Evolutionary conservation across 1,140 invertebrate genomes (phyloP).

Genomic region (Drosophila sulfurigaster): DNA sequence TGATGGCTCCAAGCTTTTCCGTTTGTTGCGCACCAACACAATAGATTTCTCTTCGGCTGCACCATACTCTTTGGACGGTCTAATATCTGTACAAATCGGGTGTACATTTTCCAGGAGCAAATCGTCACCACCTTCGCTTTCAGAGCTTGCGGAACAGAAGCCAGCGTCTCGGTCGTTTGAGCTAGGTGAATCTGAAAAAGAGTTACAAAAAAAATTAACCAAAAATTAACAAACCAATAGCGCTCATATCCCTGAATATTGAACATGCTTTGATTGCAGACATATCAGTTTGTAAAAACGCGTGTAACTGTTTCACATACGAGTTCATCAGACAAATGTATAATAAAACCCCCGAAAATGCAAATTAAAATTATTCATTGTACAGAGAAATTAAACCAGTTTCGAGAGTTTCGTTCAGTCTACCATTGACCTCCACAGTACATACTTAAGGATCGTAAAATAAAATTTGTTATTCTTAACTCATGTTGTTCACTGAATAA

Average conservation of each 20-base stretch:
- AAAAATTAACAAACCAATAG: neutral
- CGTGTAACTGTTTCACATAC: slow-evolving; percentile 35
- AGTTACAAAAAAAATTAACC: too few species aligned
- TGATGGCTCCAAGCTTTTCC: slow-evolving; percentile 90
- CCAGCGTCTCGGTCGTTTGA: slow-evolving; percentile 88
- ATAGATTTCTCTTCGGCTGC: slow-evolving; percentile 88
- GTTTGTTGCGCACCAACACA: slow-evolving; percentile 88
- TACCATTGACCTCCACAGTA: slow-evolving; percentile 66
- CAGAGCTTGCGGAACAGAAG: slow-evolving; percentile 88
- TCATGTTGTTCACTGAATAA: slow-evolving; percentile 40
- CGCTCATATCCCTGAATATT: neutral
- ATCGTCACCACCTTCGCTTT: slow-evolving; percentile 87
- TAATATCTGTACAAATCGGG: slow-evolving; percentile 74
- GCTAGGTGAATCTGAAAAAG: slow-evolving; percentile 80
- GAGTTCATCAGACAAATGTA: neutral
- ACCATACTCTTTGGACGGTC: slow-evolving; percentile 91
- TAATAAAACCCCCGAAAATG: slow-evolving; percentile 41
- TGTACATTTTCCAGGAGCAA: slow-evolving; percentile 63
- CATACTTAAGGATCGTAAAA: slow-evolving; percentile 52
- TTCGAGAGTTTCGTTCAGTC: slow-evolving; percentile 34
- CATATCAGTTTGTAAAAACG: slow-evolving; percentile 21
- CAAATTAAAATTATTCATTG: slow-evolving; percentile 57
- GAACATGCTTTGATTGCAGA: neutral
- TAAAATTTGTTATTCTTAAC: slow-evolving; percentile 53
- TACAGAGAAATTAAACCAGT: slow-evolving; percentile 66